These are phyloP conservation scores for Trissolcus basalis DNA, from an alignment of 1,140 invertebrate species.

Conservation along the genomic window DNA sequence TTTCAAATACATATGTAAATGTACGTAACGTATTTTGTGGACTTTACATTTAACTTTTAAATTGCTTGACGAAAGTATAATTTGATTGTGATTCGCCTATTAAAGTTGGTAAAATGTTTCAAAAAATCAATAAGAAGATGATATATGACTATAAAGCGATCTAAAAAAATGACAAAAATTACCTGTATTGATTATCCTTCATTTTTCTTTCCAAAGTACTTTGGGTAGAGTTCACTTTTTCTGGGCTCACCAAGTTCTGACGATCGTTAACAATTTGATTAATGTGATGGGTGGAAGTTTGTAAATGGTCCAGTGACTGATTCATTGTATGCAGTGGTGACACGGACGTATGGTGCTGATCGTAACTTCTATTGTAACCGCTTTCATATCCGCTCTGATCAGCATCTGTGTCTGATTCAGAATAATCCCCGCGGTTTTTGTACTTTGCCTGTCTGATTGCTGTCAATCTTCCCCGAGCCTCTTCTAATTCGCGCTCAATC, in stretches of 20 bases:
- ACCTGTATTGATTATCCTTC: slow-evolving; percentile 63
- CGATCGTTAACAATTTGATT: slow-evolving; percentile 65
- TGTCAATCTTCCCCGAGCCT: slow-evolving; percentile 91
- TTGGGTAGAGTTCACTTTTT: slow-evolving; percentile 70
- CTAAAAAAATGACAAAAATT: slow-evolving; percentile 8
- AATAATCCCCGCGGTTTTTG: slow-evolving; percentile 76
- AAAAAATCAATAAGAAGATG: slow-evolving; percentile 1
- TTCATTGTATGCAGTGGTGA: slow-evolving; percentile 60
- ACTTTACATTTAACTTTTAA: too few species aligned
- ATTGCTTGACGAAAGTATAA: too few species aligned
- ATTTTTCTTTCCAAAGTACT: slow-evolving; percentile 69
- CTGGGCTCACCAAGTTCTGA: slow-evolving; percentile 68
- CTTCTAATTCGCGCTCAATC: slow-evolving; percentile 95
- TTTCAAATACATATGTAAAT: too few species aligned
- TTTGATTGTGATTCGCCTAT: not conserved
- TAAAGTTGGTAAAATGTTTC: not conserved
- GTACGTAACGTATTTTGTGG: too few species aligned
- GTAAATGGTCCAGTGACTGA: slow-evolving; percentile 62
- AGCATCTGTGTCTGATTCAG: slow-evolving; percentile 66
- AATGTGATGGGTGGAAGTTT: slow-evolving; percentile 59
- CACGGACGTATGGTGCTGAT: slow-evolving; percentile 35
- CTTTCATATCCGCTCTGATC: slow-evolving; percentile 72
- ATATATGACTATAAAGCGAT: too few species aligned
- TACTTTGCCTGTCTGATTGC: slow-evolving; percentile 91
- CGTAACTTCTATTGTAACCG: slow-evolving; percentile 60